Evolutionary conservation across 2,797 vertebrate genomes (phyloP).

Genomic region (Bufotes viridis): DNA sequence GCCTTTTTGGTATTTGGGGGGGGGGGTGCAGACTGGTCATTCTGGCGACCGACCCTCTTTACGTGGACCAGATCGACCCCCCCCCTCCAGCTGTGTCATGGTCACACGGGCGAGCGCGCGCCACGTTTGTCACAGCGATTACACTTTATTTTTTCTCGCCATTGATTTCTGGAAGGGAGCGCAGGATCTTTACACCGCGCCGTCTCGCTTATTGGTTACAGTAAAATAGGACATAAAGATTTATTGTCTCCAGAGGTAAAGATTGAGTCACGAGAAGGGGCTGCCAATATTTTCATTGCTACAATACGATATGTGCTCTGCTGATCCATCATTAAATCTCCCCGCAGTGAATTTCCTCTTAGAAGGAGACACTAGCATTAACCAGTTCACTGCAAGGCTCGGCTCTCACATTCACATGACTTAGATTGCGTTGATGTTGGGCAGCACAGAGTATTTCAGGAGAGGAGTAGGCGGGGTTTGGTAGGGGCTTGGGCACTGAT

Average conservation of each 20-base stretch:
- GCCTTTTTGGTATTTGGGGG: no score
- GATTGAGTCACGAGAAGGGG: slow-evolving; percentile 51
- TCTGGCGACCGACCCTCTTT: neutral
- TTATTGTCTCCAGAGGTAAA: slow-evolving; percentile 61
- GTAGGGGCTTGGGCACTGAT: no score
- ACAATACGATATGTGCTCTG: slow-evolving; percentile 54
- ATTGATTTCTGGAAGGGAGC: slow-evolving; percentile 54
- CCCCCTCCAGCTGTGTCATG: neutral
- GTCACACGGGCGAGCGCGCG: neutral
- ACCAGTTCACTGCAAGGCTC: neutral
- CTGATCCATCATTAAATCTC: slow-evolving; percentile 56
- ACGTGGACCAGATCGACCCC: slow-evolving; percentile 3
- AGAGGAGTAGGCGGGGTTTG: neutral
- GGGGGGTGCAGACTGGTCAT: neutral
- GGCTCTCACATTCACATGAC: neutral
- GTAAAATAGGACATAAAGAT: slow-evolving; percentile 60
- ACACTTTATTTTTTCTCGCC: slow-evolving; percentile 33
- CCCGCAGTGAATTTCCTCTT: slow-evolving; percentile 40
- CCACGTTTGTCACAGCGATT: slow-evolving; percentile 49
- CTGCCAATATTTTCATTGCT: slow-evolving; percentile 60
- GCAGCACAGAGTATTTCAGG: neutral
- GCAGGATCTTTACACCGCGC: slow-evolving; percentile 34
- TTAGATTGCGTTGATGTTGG: neutral
- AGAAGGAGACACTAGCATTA: slow-evolving; percentile 25
- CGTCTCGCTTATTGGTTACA: slow-evolving; percentile 58